phyloP scores from a whole-genome alignment of 1,140 invertebrate species.

The Hyphantria cunea region DNA sequence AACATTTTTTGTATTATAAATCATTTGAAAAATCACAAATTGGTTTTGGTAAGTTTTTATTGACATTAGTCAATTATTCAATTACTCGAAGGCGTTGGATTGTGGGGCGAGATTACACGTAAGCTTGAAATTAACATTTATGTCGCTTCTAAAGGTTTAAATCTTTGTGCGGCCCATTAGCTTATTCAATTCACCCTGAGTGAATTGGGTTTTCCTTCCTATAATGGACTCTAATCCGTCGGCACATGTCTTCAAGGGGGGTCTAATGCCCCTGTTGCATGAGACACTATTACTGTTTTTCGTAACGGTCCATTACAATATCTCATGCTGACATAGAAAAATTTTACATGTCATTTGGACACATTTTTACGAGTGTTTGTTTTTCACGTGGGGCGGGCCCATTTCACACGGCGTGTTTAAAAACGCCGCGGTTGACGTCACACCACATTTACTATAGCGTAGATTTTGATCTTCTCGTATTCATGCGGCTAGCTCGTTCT shows the following conservation, averaged over 20 bases:
- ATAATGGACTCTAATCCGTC: conserved; percentile 69
- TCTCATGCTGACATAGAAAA: conserved; percentile 79
- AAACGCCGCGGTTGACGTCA: conserved; percentile 38
- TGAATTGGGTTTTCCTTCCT: conserved; percentile 66
- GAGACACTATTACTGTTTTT: conserved; percentile 68
- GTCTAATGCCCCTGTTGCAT: conserved; percentile 68
- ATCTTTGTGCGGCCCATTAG: conserved; percentile 60
- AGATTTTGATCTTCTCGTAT: conserved; percentile 17
- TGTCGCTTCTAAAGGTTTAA: conserved; percentile 41
- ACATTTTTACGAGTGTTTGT: conserved; percentile 74
- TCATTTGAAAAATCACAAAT: conserved; percentile 28
- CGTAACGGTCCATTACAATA: conserved; percentile 79
- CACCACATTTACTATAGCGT: conserved; percentile 43
- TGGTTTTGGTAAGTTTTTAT: conserved; percentile 36
- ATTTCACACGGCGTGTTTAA: conserved; percentile 55
- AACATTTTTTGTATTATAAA: conserved; percentile 29
- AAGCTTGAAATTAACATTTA: conserved; percentile 33
- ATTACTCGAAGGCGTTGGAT: conserved; percentile 27
- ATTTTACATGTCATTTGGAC: conserved; percentile 78
- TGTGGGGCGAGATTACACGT: conserved; percentile 11
- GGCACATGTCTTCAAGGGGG: conserved; percentile 57
- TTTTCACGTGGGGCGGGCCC: conserved; percentile 70
- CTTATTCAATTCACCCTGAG: conserved; percentile 71
- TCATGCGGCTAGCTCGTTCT: conserved; percentile 14
- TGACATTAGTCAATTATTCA: conserved; percentile 28